Evolutionary conservation across 2,888 invertebrate species (phyloP).

Genomic region (Gandaritis pyraliata): DNA sequence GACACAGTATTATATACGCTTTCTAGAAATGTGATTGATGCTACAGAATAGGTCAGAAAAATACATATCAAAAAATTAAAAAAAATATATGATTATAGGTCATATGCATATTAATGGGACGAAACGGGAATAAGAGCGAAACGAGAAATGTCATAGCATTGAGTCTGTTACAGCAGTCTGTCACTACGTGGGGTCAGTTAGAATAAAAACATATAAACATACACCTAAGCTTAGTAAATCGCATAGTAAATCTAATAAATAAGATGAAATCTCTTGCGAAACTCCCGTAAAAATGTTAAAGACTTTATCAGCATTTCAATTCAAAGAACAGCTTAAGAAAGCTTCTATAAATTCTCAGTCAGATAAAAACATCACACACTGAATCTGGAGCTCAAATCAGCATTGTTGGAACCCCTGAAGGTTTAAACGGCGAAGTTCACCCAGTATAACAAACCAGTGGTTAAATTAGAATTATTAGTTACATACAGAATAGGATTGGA

Average conservation of each 20-base stretch:
- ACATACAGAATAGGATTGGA: no score
- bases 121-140: no score
- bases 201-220: not conserved
- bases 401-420: conserved; percentile 23
- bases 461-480: not conserved
- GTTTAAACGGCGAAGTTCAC: conserved; percentile 10
- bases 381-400: conserved; percentile 21
- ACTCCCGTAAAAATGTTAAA: not conserved
- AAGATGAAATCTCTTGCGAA: not conserved
- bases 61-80: no score
- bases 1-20: not conserved
- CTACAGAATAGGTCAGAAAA: no score
- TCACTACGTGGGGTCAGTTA: no score
- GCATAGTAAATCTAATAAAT: no score
- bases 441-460: not conserved
- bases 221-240: no score
- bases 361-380: conserved; percentile 24
- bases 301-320: conserved; percentile 20
- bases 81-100: no score
- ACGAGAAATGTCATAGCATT: no score
- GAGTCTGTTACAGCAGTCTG: no score
- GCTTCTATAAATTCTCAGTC: conserved; percentile 20
- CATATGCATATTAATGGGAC: no score
- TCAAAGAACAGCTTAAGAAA: conserved; percentile 10
- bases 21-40: no score